Evolutionary conservation across 1,140 invertebrate species (phyloP).

Genomic region (Limonius californicus): DNA sequence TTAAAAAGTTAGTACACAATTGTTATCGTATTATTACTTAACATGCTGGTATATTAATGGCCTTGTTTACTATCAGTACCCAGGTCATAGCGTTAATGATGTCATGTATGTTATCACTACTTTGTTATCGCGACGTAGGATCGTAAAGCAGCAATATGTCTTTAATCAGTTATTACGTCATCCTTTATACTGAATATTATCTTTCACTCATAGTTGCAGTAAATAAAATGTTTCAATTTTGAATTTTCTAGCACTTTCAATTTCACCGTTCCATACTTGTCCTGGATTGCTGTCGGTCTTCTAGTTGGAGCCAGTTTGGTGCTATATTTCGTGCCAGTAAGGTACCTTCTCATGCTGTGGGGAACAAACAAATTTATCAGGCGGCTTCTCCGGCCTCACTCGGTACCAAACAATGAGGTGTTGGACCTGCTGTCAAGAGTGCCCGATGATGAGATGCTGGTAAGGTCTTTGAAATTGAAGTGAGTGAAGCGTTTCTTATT

Average conservation of each 20-base stretch:
- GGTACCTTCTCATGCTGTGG: slow-evolving; percentile 93
- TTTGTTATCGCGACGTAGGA: no score
- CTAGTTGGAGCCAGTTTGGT: slow-evolving; percentile 68
- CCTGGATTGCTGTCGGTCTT: slow-evolving; percentile 83
- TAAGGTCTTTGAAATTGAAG: slow-evolving; percentile 52
- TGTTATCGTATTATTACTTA: no score
- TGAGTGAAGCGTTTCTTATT: no score
- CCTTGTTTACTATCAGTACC: no score
- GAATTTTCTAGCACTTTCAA: slow-evolving; percentile 80
- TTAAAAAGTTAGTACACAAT: slow-evolving; percentile 91
- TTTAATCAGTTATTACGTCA: no score
- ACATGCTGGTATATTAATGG: no score
- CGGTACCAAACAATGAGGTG: slow-evolving; percentile 96
- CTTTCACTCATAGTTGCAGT: no score
- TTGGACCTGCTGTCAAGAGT: slow-evolving; percentile 93
- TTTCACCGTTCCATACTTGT: slow-evolving; percentile 95
- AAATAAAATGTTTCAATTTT: no score
- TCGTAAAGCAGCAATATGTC: no score
- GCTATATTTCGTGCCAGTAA: slow-evolving; percentile 86
- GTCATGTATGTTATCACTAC: no score
- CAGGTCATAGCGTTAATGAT: no score
- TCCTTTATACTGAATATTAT: no score
- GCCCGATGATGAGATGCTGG: slow-evolving; percentile 90
- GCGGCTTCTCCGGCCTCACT: slow-evolving; percentile 87
- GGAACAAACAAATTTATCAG: slow-evolving; percentile 89